A percentile compares a stretch with the other conserved stretches of the same genome.
phyloP scores from a whole-genome alignment of 2,888 invertebrate genomes.

The Drosophila neutralis region DNA sequence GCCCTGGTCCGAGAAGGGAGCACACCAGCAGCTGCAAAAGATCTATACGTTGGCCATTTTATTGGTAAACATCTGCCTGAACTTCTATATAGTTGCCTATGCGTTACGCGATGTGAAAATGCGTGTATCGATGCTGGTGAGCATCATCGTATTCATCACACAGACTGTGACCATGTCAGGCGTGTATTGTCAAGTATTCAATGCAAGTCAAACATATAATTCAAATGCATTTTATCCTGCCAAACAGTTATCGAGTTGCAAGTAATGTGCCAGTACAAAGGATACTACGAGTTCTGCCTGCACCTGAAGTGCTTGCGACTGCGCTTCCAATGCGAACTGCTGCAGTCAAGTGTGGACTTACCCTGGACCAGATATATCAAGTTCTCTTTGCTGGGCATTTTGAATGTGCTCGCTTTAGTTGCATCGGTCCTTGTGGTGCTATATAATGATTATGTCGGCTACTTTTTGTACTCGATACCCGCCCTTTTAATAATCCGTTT shows the following conservation, averaged over 20 bases:
- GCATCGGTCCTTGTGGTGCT: slow-evolving; percentile 18
- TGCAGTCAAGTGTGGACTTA: slow-evolving; percentile 12
- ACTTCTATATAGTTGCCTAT: slow-evolving; percentile 46
- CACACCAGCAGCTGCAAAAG: slow-evolving; percentile 51
- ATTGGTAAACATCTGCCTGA: slow-evolving; percentile 35
- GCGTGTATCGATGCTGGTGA: slow-evolving; percentile 64
- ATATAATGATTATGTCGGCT: slow-evolving; percentile 9
- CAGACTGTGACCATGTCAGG: slow-evolving; percentile 58
- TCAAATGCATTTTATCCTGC: neutral
- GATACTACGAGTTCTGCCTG: slow-evolving; percentile 58
- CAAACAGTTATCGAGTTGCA: slow-evolving; percentile 61
- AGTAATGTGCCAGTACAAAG: slow-evolving; percentile 51
- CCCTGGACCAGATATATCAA: slow-evolving; percentile 42
- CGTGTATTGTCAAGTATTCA: neutral
- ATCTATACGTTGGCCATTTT: slow-evolving; percentile 62
- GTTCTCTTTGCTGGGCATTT: slow-evolving; percentile 26
- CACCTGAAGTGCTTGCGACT: slow-evolving; percentile 47
- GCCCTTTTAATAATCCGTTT: slow-evolving; percentile 42
- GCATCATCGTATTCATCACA: slow-evolving; percentile 60
- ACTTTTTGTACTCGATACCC: slow-evolving; percentile 52
- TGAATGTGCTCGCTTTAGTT: slow-evolving; percentile 20
- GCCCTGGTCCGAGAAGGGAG: slow-evolving; percentile 56
- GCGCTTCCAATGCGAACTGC: slow-evolving; percentile 47
- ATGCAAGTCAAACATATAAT: neutral
- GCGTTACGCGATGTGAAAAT: slow-evolving; percentile 36